Base-by-base conservation (phyloP, 1,140 invertebrate species). In the Notospermus geniculatus region DNA sequence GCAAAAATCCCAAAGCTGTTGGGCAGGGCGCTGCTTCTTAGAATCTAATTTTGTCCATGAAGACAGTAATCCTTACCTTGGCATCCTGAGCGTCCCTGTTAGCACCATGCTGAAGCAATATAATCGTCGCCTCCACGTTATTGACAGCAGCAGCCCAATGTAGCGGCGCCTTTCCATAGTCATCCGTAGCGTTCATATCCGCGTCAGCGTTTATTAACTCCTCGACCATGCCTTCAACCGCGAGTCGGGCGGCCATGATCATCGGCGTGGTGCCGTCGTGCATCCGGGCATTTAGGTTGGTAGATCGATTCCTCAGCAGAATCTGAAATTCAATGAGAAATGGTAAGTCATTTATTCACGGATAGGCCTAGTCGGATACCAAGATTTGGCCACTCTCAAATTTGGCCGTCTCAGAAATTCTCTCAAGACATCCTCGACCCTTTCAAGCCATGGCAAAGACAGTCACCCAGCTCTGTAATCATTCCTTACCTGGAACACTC, bases 91-190 rank as follows among this genome's bases (percentile, higher is more conserved):
- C 94, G 79, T 98, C 95, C 62, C 92, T 87, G 74, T 98, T 98
- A 0, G 94, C 95, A 4, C 92, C 92, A 69, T 96, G 91, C 39
- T 90, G 86, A 1, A 98, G 79, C 1, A 98, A 80, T n/a, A 93
- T 90, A 66, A 92, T 91, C 0, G 97, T 91, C 0, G 94, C 95
- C 64, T 95, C 92, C 0, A 92, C 89, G 70, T 97, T 97, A 71
- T 97, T 97, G 0, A 97, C 94, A 7, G 95, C 91, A 0, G 94
- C 91, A 0, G 95, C 95, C 95, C 95, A 98, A 75, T 98, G 95
- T 0, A 98, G 83, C 0, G 94, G 93, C 0, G 95, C 97, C 79
- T 96, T 97, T 52, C 93, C 94, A 46, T 89, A 89, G 75, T 96
- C 95, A 78, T 98, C 95, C 0, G 92, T 89, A 0, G 92, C 91